phyloP scores from a whole-genome alignment of 2,113 vertebrate species.

The Morone chrysops region DNA sequence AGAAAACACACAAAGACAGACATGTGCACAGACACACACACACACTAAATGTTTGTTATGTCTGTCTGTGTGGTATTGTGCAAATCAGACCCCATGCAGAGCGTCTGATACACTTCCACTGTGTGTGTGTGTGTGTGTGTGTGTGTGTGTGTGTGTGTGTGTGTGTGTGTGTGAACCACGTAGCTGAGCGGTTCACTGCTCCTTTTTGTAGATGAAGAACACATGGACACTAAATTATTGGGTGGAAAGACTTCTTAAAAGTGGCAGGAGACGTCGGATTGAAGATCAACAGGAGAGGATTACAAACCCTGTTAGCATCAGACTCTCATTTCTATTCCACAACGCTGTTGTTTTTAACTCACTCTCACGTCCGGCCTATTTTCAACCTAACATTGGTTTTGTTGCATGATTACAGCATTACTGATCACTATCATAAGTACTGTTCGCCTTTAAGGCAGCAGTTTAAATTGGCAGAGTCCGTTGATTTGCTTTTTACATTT shows the following conservation, averaged over 20 bases:
- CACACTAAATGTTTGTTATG: conserved; percentile 45
- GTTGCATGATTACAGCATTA: conserved; percentile 31
- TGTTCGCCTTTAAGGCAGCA: conserved; percentile 14
- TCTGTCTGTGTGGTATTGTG: conserved; percentile 54
- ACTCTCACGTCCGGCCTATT: not conserved
- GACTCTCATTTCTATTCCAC: conserved; percentile 23
- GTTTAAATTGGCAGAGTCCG: conserved; percentile 6
- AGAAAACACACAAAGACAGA: not conserved
- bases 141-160: too few species aligned
- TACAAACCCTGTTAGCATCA: conserved; percentile 13
- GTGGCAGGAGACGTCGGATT: conserved; percentile 32
- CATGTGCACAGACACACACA: not conserved
- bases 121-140: conserved; percentile 46
- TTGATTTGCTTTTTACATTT: too few species aligned
- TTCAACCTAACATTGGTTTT: conserved; percentile 8
- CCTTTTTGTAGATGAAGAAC: conserved; percentile 32
- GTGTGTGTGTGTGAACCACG: conserved; percentile 44
- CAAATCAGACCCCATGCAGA: conserved; percentile 36
- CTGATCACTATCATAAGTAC: conserved; percentile 23
- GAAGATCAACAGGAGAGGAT: conserved; percentile 27
- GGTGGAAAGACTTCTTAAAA: conserved; percentile 30
- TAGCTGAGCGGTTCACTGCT: conserved; percentile 9
- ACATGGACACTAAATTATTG: conserved; percentile 41
- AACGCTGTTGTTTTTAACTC: not conserved
- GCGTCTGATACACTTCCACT: conserved; percentile 52